Evolutionary conservation across 1,140 invertebrate species (phyloP).

Genomic region (Gryon sp.): DNA sequence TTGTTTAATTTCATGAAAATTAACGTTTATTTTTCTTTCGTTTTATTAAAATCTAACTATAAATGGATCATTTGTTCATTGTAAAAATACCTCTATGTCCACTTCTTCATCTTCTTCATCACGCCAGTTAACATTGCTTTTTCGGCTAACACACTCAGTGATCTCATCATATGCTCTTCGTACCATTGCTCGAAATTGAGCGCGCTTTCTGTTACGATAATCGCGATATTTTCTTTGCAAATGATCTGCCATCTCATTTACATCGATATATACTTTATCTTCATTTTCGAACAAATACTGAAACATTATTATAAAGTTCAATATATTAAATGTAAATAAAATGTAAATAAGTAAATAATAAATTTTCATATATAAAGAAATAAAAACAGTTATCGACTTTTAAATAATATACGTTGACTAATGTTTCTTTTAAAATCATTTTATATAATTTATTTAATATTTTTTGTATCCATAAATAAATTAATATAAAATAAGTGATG

Average conservation of each 20-base stretch:
- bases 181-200: conserved; percentile 84
- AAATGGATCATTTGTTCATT: not conserved
- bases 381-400: no score
- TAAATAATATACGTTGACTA: no score
- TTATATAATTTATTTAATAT: no score
- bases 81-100: conserved; percentile 79
- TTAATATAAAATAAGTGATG: no score
- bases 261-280: conserved; percentile 85
- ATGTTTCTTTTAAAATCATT: no score
- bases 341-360: not conserved
- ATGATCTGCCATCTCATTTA: conserved; percentile 86
- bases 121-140: conserved; percentile 71
- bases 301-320: conserved; percentile 58
- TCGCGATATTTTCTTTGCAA: conserved; percentile 86
- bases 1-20: no score
- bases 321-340: conserved; percentile 45
- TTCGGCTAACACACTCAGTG: conserved; percentile 73
- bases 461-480: no score
- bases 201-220: conserved; percentile 84
- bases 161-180: conserved; percentile 81
- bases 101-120: conserved; percentile 81
- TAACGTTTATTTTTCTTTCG: no score
- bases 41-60: no score
- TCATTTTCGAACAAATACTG: conserved; percentile 87
- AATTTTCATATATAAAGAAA: not conserved